phyloP scores from a whole-genome alignment of 2,888 invertebrate species.

The Brenthis ino region DNA sequence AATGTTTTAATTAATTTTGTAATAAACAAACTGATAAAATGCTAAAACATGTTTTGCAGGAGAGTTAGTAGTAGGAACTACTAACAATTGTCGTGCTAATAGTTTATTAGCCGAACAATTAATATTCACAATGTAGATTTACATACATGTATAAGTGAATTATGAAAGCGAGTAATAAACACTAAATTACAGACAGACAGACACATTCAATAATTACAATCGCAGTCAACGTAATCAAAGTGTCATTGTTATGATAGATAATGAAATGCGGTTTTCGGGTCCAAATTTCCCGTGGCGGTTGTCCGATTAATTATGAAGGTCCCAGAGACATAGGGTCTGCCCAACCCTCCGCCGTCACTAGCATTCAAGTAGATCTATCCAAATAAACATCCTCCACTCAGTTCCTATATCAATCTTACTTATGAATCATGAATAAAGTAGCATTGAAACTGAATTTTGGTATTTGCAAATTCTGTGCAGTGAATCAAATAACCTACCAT shows the following conservation, averaged over 20 bases:
- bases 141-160: neutral
- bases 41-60: no score
- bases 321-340: constrained; percentile 22
- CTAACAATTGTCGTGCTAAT: no score
- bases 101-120: no score
- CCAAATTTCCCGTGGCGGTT: constrained; percentile 18
- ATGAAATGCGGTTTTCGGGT: constrained; percentile 26
- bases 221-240: constrained; percentile 14
- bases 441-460: constrained; percentile 1
- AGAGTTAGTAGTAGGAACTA: no score
- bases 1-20: no score
- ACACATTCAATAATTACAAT: constrained; percentile 3
- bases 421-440: neutral
- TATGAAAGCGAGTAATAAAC: neutral
- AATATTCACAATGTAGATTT: neutral
- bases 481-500: no score
- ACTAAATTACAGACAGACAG: neutral
- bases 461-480: no score
- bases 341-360: constrained; percentile 24
- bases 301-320: constrained; percentile 35
- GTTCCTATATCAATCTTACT: neutral
- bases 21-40: no score
- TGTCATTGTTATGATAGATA: constrained; percentile 31
- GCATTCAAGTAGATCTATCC: constrained; percentile 17
- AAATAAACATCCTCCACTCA: neutral